A percentile compares a stretch with the other conserved stretches of the same genome.
phyloP scores from a whole-genome alignment of 2,113 vertebrate genomes.

The Bagarius yarrelli region DNA sequence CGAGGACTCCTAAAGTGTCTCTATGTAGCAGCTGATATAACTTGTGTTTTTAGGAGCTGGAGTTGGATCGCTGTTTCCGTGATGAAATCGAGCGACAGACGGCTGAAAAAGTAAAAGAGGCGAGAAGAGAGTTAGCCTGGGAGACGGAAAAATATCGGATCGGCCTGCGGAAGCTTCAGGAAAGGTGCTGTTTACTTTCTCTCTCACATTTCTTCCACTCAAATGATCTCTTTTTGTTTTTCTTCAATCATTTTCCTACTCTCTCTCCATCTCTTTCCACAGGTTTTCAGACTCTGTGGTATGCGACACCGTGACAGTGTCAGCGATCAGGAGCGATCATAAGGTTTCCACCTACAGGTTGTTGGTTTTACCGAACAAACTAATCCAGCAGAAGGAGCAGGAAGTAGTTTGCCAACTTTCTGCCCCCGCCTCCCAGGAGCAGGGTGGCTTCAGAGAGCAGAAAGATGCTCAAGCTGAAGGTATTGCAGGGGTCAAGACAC shows the following conservation, averaged over 20 bases:
- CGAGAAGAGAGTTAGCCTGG: slow-evolving; percentile 81
- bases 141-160: slow-evolving; percentile 76
- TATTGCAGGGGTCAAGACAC: neutral
- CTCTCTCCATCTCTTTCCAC: slow-evolving; percentile 20
- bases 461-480: neutral
- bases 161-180: slow-evolving; percentile 78
- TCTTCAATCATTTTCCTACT: neutral
- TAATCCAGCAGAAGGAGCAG: slow-evolving; percentile 44
- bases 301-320: slow-evolving; percentile 72
- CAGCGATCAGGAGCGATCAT: slow-evolving; percentile 76
- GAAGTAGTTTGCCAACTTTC: slow-evolving; percentile 50
- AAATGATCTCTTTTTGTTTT: neutral
- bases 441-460: neutral
- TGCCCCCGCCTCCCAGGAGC: slow-evolving; percentile 47
- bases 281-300: slow-evolving; percentile 77
- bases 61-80: slow-evolving; percentile 74
- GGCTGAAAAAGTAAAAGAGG: slow-evolving; percentile 66
- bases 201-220: neutral
- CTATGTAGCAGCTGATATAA: neutral
- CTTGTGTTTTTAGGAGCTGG: slow-evolving; percentile 72
- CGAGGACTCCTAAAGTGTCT: too few species aligned
- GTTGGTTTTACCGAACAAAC: slow-evolving; percentile 56
- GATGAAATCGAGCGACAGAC: slow-evolving; percentile 73
- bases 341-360: slow-evolving; percentile 81
- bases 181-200: slow-evolving; percentile 62